phyloP scores from a whole-genome alignment of 2,113 vertebrate species.

The Petrocephalus microphthalmus region DNA sequence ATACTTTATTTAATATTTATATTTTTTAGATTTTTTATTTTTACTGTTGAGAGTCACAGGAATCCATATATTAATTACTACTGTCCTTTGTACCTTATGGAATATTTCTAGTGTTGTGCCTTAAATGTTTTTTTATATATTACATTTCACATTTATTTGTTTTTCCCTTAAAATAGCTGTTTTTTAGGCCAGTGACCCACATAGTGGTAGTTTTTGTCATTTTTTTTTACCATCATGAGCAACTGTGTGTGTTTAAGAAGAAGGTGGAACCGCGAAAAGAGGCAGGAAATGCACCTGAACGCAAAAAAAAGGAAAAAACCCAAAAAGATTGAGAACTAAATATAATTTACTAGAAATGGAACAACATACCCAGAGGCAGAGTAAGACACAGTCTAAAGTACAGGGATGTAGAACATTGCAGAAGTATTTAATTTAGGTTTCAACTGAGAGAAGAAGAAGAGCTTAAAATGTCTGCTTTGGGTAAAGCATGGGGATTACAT shows the following conservation, averaged over 20 bases:
- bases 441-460: neutral
- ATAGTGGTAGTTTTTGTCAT: neutral
- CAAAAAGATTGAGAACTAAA: neutral
- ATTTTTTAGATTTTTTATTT: neutral
- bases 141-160: neutral
- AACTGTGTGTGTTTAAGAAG: neutral
- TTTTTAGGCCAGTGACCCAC: neutral
- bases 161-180: neutral
- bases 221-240: neutral
- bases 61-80: neutral
- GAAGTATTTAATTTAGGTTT: neutral
- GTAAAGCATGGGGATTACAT: neutral
- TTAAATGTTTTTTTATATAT: neutral
- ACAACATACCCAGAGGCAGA: neutral
- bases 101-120: neutral
- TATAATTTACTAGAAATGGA: slow-evolving; percentile 2
- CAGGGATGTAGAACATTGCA: neutral
- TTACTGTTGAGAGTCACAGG: neutral
- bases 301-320: neutral
- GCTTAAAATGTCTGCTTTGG: neutral
- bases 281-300: neutral
- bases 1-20: neutral
- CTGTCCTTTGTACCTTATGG: neutral
- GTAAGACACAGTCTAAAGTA: neutral
- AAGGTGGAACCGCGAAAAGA: neutral